Conservation (phyloP, 2,888 invertebrate species). For the Alcis repandata region DNA sequence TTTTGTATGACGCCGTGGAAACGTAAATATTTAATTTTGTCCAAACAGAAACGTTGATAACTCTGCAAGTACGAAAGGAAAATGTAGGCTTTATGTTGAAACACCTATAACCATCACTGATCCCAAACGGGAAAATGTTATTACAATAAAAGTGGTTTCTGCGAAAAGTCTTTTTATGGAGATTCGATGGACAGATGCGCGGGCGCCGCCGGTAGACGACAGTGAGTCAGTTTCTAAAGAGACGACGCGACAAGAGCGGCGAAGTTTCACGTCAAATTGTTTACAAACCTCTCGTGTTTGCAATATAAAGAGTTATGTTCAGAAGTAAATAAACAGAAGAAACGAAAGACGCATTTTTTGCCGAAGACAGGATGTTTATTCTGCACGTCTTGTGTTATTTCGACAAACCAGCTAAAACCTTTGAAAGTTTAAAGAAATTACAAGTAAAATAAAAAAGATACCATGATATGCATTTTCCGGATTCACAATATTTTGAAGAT, state of each 20-base stretch:
- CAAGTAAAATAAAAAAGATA: not conserved
- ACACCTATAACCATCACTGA: not conserved
- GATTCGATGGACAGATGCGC: slow-evolving; percentile 62
- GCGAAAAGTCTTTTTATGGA: slow-evolving; percentile 66
- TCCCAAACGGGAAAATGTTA: slow-evolving; percentile 19
- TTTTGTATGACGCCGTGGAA: too few species aligned
- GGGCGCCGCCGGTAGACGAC: slow-evolving; percentile 38
- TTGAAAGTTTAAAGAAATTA: not conserved
- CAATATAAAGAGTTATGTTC: slow-evolving; percentile 13
- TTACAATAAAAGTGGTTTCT: slow-evolving; percentile 40
- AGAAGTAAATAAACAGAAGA: slow-evolving; percentile 18
- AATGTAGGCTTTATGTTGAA: slow-evolving; percentile 3
- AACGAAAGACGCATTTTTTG: slow-evolving; percentile 7
- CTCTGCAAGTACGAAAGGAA: not conserved
- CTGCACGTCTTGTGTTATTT: not conserved
- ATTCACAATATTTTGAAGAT: not conserved
- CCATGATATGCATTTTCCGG: too few species aligned
- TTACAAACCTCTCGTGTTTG: slow-evolving; percentile 50
- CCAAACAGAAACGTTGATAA: not conserved
- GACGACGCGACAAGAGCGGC: slow-evolving; percentile 31
- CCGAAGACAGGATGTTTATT: slow-evolving; percentile 1
- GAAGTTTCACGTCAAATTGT: slow-evolving; percentile 56
- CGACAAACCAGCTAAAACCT: not conserved
- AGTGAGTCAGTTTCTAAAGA: slow-evolving; percentile 62
- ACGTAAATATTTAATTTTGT: too few species aligned